Percentiles rank a stretch among this genome's conserved stretches.
phyloP scores from a whole-genome alignment of 2,888 invertebrate genomes.

The Mactromeris polynyma region DNA sequence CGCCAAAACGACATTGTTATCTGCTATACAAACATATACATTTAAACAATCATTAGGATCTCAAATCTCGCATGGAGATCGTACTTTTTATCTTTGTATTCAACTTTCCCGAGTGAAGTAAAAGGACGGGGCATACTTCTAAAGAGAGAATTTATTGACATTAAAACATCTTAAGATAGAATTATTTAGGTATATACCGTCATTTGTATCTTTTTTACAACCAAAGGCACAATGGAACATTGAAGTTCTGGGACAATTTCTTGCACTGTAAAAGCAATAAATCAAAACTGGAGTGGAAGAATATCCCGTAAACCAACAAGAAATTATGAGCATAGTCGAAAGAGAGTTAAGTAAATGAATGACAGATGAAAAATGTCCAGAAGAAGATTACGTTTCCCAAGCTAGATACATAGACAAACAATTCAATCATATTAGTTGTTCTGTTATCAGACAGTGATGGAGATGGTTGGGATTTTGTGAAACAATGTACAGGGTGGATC shows the following conservation, averaged over 20 bases:
- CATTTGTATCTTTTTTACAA: not conserved
- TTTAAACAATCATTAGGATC: too few species aligned
- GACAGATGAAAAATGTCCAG: not conserved
- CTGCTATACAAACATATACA: too few species aligned
- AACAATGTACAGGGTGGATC: too few species aligned
- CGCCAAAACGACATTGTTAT: too few species aligned
- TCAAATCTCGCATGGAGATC: too few species aligned
- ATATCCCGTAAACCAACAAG: conserved; percentile 4
- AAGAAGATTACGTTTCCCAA: not conserved
- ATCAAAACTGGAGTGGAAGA: not conserved
- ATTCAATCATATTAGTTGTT: not conserved
- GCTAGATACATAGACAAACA: not conserved
- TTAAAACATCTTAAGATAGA: not conserved
- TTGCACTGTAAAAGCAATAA: not conserved
- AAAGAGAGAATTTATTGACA: not conserved
- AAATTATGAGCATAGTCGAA: not conserved
- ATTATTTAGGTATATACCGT: not conserved
- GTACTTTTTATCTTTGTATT: too few species aligned
- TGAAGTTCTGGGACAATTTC: not conserved
- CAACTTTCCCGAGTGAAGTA: too few species aligned
- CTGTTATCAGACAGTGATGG: not conserved
- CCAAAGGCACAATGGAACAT: not conserved
- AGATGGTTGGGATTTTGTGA: not conserved
- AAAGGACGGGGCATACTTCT: too few species aligned
- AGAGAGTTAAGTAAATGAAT: conserved; percentile 7